These are phyloP conservation scores for Paedocypris sp. DNA, from an alignment of 2,113 vertebrate genomes.

Conservation along the genomic window DNA sequence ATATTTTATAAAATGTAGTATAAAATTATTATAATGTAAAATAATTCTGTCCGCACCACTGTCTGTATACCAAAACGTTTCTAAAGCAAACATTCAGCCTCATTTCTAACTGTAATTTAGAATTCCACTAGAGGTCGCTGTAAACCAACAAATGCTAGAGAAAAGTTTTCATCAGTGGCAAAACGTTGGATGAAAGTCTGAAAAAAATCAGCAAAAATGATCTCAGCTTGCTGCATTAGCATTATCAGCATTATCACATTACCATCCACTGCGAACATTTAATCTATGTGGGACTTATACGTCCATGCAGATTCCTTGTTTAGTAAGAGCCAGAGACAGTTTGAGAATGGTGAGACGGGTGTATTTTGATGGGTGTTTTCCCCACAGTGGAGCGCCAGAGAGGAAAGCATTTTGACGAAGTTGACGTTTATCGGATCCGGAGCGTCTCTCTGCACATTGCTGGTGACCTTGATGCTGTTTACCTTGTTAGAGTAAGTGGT, in stretches of 20 bases:
- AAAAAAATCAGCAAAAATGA: not conserved
- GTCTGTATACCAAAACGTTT: slow-evolving; percentile 2
- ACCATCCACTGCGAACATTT: not conserved
- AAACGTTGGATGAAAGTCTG: not conserved
- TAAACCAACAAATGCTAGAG: not conserved
- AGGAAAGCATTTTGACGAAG: slow-evolving; percentile 62
- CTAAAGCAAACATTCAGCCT: too few relatives aligned
- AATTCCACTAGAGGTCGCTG: slow-evolving; percentile 53
- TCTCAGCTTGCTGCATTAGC: not conserved
- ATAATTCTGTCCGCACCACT: not conserved
- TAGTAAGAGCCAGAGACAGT: not conserved
- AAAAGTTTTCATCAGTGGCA: not conserved
- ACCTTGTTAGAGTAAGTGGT: slow-evolving; percentile 67
- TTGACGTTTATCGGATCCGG: slow-evolving; percentile 68
- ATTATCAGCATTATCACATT: not conserved
- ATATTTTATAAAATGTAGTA: too few relatives aligned
- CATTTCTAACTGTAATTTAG: too few relatives aligned
- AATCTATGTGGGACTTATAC: too few relatives aligned
- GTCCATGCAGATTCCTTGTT: not conserved
- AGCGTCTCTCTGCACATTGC: slow-evolving; percentile 65
- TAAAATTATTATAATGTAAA: too few relatives aligned
- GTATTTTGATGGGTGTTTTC: slow-evolving; percentile 20
- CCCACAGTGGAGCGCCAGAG: slow-evolving; percentile 57
- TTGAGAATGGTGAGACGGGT: not conserved
- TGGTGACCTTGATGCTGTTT: slow-evolving; percentile 70